A percentile compares a stretch with the other conserved stretches of the same genome.
These are phyloP conservation scores for Zele albiditarsus DNA, from an alignment of 2,888 invertebrate species.

Conservation along the genomic window DNA sequence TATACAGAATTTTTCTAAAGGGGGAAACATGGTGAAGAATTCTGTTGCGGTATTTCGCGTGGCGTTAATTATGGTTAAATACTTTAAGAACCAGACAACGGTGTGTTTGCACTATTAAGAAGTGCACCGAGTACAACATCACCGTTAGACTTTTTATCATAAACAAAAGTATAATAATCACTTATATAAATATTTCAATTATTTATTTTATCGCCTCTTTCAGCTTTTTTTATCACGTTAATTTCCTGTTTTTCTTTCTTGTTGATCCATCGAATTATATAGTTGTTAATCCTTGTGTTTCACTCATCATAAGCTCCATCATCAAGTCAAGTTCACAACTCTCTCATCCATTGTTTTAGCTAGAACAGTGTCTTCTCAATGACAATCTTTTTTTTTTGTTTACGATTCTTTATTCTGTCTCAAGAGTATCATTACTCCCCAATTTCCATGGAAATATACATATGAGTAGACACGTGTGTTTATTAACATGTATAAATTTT, in stretches of 20 bases:
- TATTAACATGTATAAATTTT: neutral
- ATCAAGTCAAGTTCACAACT: conserved; percentile 62
- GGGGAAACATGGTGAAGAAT: conserved; percentile 32
- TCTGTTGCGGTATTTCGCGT: conserved; percentile 53
- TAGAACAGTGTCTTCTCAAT: conserved; percentile 40
- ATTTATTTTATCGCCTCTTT: neutral
- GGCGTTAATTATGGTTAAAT: conserved; percentile 50
- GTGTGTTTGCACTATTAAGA: conserved; percentile 11
- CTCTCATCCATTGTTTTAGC: conserved; percentile 62
- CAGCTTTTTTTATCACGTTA: neutral
- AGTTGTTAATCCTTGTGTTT: neutral
- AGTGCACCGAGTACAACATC: neutral
- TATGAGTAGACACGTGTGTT: conserved; percentile 7
- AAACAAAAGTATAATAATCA: no score
- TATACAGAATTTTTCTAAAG: conserved; percentile 11
- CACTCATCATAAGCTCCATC: neutral
- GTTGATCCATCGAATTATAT: neutral
- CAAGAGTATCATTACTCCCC: neutral
- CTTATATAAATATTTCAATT: neutral
- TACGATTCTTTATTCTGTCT: conserved; percentile 43
- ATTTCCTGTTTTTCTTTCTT: neutral
- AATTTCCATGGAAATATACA: conserved; percentile 9
- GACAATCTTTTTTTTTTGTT: conserved; percentile 47
- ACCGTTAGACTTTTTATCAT: conserved; percentile 10
- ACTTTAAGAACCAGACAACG: neutral